Evolutionary conservation across 2,888 invertebrate species (phyloP).

Genomic region (Hecatera dysodea): DNA sequence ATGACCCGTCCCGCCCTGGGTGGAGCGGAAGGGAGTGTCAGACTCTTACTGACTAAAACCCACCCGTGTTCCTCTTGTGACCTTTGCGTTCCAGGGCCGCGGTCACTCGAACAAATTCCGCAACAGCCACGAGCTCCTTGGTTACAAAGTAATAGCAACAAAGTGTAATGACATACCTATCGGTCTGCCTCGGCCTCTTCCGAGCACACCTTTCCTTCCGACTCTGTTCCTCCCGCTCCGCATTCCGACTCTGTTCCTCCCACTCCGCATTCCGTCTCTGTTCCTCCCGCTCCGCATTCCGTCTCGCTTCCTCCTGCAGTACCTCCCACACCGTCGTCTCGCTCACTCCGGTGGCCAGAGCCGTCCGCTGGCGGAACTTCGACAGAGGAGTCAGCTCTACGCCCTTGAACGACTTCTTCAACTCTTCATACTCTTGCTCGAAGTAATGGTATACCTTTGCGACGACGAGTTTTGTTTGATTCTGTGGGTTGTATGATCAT

Average conservation of each 20-base stretch:
- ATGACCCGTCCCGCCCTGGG: too few species aligned
- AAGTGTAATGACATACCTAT: slow-evolving; percentile 8
- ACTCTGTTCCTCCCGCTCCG: too few species aligned
- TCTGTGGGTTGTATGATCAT: background rate
- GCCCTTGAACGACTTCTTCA: slow-evolving; percentile 4
- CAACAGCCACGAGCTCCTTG: too few species aligned
- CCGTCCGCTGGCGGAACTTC: slow-evolving; percentile 15
- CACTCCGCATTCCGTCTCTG: accelerated
- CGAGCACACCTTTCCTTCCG: background rate
- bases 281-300: background rate
- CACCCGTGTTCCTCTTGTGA: too few species aligned
- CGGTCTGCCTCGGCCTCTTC: background rate
- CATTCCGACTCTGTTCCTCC: slow-evolving; percentile 15
- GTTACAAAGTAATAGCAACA: too few species aligned
- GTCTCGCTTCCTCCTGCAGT: slow-evolving; percentile 18
- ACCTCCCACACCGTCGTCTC: slow-evolving; percentile 9
- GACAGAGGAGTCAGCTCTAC: slow-evolving; percentile 25
- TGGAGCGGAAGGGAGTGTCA: too few species aligned
- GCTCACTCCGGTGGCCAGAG: slow-evolving; percentile 31
- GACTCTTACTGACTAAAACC: too few species aligned
- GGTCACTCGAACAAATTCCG: too few species aligned
- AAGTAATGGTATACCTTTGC: slow-evolving; percentile 39
- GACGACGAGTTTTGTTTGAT: slow-evolving; percentile 18
- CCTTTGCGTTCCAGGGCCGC: too few species aligned
- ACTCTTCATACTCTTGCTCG: slow-evolving; percentile 38